Base-by-base conservation (phyloP, 2,113 vertebrate species). In the Seriola aureovittata region DNA sequence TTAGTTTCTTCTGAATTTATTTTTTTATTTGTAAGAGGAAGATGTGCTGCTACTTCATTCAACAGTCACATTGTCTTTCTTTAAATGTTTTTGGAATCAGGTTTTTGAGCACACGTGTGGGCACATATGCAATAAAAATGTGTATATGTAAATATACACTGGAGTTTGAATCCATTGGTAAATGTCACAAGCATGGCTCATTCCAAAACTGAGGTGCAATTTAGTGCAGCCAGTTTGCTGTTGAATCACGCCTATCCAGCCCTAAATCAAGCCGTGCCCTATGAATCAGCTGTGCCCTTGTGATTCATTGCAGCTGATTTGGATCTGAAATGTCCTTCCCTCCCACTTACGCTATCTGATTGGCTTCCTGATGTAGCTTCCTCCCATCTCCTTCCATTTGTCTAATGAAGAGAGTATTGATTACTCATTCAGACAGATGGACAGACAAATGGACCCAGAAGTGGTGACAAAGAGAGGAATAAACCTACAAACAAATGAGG, bases 321-420 rank as follows among this genome's bases (percentile, higher is more conserved):
- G 79, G 80, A 93, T 93, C 91, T 91, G 81, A 86, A 91, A 88
- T 71, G 89, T 90, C 89, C 90, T 93, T 89, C 80, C 81, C 80
- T 86, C 74, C 87, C 78, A 86, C 82, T 89, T 78, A 69, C 0
- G 19, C 78, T 91, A 93, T 93, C 92, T 93, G 91, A 93, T 92
- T 77, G 89, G 87, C 92, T 89, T 85, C 74, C 82, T 60, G 84
- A 32, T 82, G 83, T 54, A 71, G 88, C 84, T 91, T 92, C 84
- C 92, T 91, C 78, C 88, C 84, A 85, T 91, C 88, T 92, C 71
- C 79, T 84, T 85, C 89, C 86, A 93, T 91, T 92, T 92, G 86
- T 83, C 81, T 92, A 93, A 94, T 93, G 91, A 93, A 89, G 83
- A 88, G 70, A 89, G 81, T 88, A 93, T 93, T 88, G 93, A 94